These are phyloP conservation scores for Trichonephila inaurata DNA, from an alignment of 1,140 invertebrate genomes.

Conservation along the genomic window DNA sequence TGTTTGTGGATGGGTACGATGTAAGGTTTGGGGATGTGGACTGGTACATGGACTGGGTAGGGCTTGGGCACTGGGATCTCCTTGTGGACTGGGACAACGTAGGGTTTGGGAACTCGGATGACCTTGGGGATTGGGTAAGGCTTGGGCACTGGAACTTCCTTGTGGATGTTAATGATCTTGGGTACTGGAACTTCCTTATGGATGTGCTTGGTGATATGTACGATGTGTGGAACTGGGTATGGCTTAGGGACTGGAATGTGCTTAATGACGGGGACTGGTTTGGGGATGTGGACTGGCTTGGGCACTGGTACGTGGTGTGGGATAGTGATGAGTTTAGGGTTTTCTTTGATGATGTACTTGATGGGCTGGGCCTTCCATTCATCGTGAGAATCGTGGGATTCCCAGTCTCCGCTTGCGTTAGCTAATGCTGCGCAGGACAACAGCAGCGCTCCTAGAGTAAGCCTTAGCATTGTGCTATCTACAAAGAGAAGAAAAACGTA, in stretches of 20 bases:
- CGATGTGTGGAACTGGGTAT: conserved; percentile 75
- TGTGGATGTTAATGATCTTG: conserved; percentile 69
- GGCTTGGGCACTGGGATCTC: conserved; percentile 75
- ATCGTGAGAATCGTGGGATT: conserved; percentile 31
- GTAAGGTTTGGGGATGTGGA: conserved; percentile 76
- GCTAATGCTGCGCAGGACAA: conserved; percentile 15
- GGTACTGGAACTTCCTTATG: conserved; percentile 75
- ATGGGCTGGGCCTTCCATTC: conserved; percentile 75
- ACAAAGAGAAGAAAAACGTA: neutral
- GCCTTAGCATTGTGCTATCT: conserved; percentile 53
- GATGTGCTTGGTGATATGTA: conserved; percentile 69
- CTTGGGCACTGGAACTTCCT: conserved; percentile 75
- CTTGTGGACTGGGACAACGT: conserved; percentile 72
- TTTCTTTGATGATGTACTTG: conserved; percentile 76
- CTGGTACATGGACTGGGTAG: conserved; percentile 67
- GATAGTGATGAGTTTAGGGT: conserved; percentile 77
- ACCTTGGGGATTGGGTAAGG: conserved; percentile 74
- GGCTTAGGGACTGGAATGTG: conserved; percentile 78
- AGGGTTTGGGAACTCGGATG: conserved; percentile 70
- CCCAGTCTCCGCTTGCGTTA: conserved; percentile 52
- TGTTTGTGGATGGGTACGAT: conserved; percentile 73
- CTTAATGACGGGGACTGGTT: conserved; percentile 77
- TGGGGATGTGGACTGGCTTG: conserved; percentile 78
- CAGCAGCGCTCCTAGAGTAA: conserved; percentile 58
- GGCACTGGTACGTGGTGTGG: conserved; percentile 79